phyloP scores from a whole-genome alignment of 2,113 vertebrate species.

The Mesocricetus auratus region DNA sequence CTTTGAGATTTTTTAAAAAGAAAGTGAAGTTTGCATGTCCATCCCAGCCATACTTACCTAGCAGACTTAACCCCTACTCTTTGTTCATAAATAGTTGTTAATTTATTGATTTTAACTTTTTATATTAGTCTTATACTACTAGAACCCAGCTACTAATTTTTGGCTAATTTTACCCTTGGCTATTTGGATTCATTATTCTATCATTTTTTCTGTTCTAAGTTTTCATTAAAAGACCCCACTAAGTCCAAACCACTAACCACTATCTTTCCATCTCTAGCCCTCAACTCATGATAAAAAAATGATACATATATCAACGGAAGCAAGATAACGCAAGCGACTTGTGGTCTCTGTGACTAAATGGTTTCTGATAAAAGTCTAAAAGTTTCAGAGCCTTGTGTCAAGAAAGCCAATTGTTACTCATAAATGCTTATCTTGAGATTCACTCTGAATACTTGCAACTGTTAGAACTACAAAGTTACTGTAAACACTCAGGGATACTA shows the following conservation, averaged over 20 bases:
- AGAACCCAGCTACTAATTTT: not conserved
- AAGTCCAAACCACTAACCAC: slow-evolving; percentile 72
- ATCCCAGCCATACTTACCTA: not conserved
- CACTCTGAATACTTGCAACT: not conserved
- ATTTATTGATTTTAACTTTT: not conserved
- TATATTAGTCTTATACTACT: not conserved
- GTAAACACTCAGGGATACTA: not conserved
- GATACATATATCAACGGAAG: slow-evolving; percentile 12
- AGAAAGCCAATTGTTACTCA: not conserved
- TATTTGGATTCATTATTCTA: not conserved
- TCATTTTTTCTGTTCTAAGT: slow-evolving; percentile 27
- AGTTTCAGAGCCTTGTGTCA: not conserved
- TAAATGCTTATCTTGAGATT: slow-evolving; percentile 17
- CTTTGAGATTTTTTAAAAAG: slow-evolving; percentile 20
- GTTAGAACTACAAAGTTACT: not conserved
- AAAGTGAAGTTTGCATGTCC: not conserved
- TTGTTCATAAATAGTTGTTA: not conserved
- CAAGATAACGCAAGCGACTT: slow-evolving; percentile 55
- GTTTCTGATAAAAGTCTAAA: slow-evolving; percentile 17
- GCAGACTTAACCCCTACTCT: not conserved
- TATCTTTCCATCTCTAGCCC: not conserved
- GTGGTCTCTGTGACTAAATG: slow-evolving; percentile 29
- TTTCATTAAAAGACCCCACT: slow-evolving; percentile 57
- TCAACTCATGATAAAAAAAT: not conserved
- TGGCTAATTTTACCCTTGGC: not conserved